These are phyloP conservation scores for Troides oblongomaculatus DNA, from an alignment of 2,888 invertebrate species.

Conservation along the genomic window DNA sequence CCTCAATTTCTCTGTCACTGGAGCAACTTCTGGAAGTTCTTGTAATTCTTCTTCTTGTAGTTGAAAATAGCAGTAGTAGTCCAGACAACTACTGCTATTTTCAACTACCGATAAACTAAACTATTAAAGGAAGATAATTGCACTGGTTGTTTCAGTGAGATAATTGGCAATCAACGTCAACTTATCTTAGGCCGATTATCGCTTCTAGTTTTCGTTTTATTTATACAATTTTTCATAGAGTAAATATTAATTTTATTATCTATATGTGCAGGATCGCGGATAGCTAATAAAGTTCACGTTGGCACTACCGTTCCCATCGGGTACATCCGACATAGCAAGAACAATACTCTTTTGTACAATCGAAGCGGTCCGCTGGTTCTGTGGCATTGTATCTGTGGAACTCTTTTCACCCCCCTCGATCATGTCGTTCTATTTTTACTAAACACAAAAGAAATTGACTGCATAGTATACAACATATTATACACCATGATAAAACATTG, in stretches of 20 bases:
- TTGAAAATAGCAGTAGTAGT: too few relatives aligned
- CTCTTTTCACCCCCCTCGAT: conserved; percentile 58
- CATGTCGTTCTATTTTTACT: conserved; percentile 60
- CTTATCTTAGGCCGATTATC: too few relatives aligned
- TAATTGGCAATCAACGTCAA: too few relatives aligned
- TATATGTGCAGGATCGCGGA: conserved; percentile 18
- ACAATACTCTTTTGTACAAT: conserved; percentile 71
- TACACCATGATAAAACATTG: not conserved
- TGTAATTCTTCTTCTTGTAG: too few relatives aligned
- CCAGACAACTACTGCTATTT: too few relatives aligned
- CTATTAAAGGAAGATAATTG: too few relatives aligned
- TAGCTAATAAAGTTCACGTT: conserved; percentile 56
- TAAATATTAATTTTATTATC: conserved; percentile 8
- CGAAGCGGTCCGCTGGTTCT: conserved; percentile 61
- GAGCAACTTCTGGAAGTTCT: too few relatives aligned
- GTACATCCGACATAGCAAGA: conserved; percentile 73
- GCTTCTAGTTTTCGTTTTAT: not conserved
- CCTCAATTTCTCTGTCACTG: too few relatives aligned
- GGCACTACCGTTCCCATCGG: conserved; percentile 55
- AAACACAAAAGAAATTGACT: conserved; percentile 48
- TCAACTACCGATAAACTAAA: too few relatives aligned
- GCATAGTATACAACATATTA: not conserved
- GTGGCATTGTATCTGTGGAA: conserved; percentile 47
- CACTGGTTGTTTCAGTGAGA: too few relatives aligned
- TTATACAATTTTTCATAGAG: not conserved